These are phyloP conservation scores for Poeciliopsis retropinna DNA, from an alignment of 2,113 vertebrate genomes.

Conservation along the genomic window DNA sequence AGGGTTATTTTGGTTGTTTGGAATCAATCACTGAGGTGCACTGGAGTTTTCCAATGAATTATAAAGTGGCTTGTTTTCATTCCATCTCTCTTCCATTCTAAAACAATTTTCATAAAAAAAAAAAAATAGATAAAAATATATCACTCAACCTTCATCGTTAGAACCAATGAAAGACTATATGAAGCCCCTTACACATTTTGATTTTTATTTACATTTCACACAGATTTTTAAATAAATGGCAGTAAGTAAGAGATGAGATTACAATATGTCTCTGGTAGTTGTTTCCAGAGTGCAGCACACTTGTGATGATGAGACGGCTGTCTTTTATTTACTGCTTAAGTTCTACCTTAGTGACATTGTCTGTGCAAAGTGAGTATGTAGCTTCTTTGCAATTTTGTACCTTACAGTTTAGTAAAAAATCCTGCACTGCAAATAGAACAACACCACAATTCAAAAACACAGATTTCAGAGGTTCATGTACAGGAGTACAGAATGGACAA, in stretches of 20 bases:
- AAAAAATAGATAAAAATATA: not conserved
- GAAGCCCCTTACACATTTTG: not conserved
- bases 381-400: not conserved
- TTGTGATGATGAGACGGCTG: not conserved
- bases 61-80: conserved; percentile 8
- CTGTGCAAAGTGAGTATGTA: not conserved
- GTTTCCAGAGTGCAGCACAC: no score
- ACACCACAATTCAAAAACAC: not conserved
- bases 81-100: conserved; percentile 11
- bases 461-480: no score
- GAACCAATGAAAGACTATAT: not conserved
- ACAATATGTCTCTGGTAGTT: no score
- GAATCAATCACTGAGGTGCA: conserved; percentile 49
- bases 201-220: not conserved
- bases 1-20: conserved; percentile 41
- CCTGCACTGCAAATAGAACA: not conserved
- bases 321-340: not conserved
- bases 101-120: conserved; percentile 5
- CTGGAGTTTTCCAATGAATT: conserved; percentile 34
- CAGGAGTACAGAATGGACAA: not conserved
- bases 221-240: not conserved
- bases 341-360: not conserved
- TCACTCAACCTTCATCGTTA: not conserved
- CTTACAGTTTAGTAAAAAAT: not conserved
- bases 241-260: no score